Percentiles rank a stretch among this genome's conserved stretches.
These are phyloP conservation scores for Mechanitis mazaeus DNA, from an alignment of 2,888 invertebrate species.

Conservation along the genomic window DNA sequence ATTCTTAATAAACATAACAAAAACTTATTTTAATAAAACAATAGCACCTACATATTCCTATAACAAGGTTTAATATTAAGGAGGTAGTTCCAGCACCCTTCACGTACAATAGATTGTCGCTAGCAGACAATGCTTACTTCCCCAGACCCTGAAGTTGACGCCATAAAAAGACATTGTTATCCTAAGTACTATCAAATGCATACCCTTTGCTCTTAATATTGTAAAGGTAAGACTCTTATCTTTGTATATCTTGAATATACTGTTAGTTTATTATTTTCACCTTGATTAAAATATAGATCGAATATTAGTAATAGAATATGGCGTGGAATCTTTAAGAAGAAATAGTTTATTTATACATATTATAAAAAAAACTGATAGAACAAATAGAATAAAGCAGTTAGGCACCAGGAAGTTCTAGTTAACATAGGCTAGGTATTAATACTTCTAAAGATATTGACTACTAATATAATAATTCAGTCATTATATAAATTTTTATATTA, in stretches of 20 bases:
- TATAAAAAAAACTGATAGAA: background rate
- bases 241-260: background rate
- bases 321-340: too few species aligned
- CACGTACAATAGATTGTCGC: constrained; percentile 51
- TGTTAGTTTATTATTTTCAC: too few species aligned
- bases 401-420: background rate
- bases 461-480: background rate
- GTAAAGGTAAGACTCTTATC: constrained; percentile 13
- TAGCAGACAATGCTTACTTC: constrained; percentile 34
- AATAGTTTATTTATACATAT: too few species aligned
- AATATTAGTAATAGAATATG: too few species aligned
- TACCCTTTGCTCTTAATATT: constrained; percentile 22
- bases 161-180: constrained; percentile 50
- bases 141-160: constrained; percentile 32
- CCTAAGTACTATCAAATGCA: constrained; percentile 35
- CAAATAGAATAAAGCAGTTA: background rate
- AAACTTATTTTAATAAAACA: constrained; percentile 7
- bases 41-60: constrained; percentile 13
- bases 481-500: background rate
- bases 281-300: too few species aligned
- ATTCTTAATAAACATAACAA: background rate
- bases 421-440: background rate
- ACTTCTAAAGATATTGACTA: too few species aligned
- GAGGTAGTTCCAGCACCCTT: constrained; percentile 33
- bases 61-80: constrained; percentile 27